Evolutionary conservation across 2,797 vertebrate species (phyloP).

Genomic region (Australoheros facetus): DNA sequence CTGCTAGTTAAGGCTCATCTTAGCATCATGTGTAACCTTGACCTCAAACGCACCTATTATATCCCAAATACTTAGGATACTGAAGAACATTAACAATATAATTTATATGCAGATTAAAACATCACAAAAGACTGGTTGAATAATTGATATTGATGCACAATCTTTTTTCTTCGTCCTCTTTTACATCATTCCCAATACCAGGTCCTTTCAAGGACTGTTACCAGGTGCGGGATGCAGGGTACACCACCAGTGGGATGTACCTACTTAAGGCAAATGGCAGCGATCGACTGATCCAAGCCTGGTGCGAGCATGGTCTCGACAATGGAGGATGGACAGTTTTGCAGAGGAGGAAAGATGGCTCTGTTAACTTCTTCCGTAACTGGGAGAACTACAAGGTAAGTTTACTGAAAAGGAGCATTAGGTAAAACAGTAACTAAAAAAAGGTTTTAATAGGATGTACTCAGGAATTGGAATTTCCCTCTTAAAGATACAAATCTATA

Average conservation of each 20-base stretch:
- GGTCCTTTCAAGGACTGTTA: constrained; percentile 96
- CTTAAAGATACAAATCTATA: neutral
- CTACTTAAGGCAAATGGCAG: constrained; percentile 89
- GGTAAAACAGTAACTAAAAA: neutral
- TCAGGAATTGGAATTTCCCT: neutral
- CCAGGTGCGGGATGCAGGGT: constrained; percentile 90
- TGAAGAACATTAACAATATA: neutral
- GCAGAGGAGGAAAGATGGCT: constrained; percentile 93
- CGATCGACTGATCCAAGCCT: constrained; percentile 89
- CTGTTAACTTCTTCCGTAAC: constrained; percentile 98
- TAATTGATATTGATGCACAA: too few species aligned
- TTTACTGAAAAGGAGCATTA: neutral
- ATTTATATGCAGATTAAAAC: constrained; percentile 5
- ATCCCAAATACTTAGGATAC: neutral
- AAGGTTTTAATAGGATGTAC: neutral
- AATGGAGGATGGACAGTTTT: constrained; percentile 98
- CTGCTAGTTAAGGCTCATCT: neutral
- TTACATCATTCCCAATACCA: constrained; percentile 59
- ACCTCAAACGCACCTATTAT: neutral
- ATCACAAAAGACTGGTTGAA: too few species aligned
- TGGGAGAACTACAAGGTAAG: constrained; percentile 98
- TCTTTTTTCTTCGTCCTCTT: neutral
- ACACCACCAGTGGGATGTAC: constrained; percentile 93
- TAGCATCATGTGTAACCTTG: neutral
- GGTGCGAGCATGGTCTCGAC: constrained; percentile 96